Conservation (phyloP, 2,888 invertebrate species). For the Caenorhabditis doughertyi region DNA sequence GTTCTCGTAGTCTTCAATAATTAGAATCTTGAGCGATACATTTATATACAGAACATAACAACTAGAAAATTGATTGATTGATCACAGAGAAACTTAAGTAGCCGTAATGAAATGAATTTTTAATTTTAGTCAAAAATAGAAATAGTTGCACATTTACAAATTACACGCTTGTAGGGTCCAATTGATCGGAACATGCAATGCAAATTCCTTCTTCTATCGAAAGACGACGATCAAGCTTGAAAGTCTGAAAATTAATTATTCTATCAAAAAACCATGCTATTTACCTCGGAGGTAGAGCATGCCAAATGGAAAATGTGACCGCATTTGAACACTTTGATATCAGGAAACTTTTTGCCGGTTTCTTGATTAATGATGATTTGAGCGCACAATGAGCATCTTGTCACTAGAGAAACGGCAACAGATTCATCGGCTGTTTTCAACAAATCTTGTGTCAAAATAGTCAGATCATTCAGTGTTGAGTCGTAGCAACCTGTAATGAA, state of each 20-base stretch:
- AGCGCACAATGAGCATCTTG: slow-evolving; percentile 23
- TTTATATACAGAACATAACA: too few species aligned
- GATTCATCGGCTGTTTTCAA: slow-evolving; percentile 18
- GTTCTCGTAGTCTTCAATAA: too few species aligned
- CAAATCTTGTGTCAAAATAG: slow-evolving; percentile 28
- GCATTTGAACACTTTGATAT: slow-evolving; percentile 71
- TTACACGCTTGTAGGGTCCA: slow-evolving; percentile 10
- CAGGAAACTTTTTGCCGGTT: slow-evolving; percentile 25
- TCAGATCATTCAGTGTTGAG: slow-evolving; percentile 50
- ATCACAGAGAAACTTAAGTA: slow-evolving; percentile 19
- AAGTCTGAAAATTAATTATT: slow-evolving; percentile 1
- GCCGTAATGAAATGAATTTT: slow-evolving; percentile 41
- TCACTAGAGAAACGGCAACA: slow-evolving; percentile 6
- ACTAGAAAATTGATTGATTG: too few species aligned
- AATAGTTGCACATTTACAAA: not conserved
- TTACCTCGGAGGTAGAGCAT: slow-evolving; percentile 67
- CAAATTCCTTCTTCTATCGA: slow-evolving; percentile 31
- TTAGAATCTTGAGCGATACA: too few species aligned
- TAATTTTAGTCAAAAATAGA: not conserved
- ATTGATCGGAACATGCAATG: slow-evolving; percentile 48
- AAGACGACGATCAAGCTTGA: slow-evolving; percentile 24
- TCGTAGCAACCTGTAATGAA: slow-evolving; percentile 54
- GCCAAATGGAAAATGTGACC: slow-evolving; percentile 71
- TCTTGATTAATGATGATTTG: slow-evolving; percentile 36
- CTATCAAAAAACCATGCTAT: not conserved